Evolutionary conservation across 2,797 vertebrate species (phyloP).

Genomic region (Champsocephalus gunnari): DNA sequence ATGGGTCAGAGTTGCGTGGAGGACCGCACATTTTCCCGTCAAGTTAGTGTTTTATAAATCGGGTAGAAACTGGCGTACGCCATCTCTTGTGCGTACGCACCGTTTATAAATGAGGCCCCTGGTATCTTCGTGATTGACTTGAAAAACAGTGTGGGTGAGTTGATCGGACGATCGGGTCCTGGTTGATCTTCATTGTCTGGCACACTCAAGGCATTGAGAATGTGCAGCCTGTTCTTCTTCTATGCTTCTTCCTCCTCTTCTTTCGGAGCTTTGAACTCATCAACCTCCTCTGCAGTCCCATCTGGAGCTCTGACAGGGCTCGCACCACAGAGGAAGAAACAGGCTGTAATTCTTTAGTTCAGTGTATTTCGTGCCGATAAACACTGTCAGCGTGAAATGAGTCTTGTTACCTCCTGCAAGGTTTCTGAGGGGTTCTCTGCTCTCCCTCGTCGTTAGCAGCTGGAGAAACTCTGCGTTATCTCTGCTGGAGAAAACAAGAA

Average conservation of each 20-base stretch:
- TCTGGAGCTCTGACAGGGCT: constrained; percentile 4
- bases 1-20: too few species aligned
- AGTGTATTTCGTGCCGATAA: neutral
- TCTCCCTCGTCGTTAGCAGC: neutral
- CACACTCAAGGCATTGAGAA: neutral
- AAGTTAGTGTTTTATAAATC: too few species aligned
- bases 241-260: neutral
- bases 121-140: neutral
- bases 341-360: neutral
- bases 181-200: constrained; percentile 1
- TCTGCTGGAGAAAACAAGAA: neutral
- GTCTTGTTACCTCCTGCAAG: neutral
- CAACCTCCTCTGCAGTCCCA: constrained; percentile 9
- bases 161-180: neutral
- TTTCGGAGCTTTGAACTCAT: neutral
- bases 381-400: neutral
- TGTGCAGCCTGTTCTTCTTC: neutral
- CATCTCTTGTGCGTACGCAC: too few species aligned
- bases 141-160: constrained; percentile 1
- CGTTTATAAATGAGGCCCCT: neutral
- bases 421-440: neutral
- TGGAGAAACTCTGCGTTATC: fast-evolving
- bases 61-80: too few species aligned
- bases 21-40: too few species aligned
- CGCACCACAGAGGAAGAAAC: neutral